Evolutionary conservation across 2,888 invertebrate species (phyloP).

Genomic region (Cremastinae sp.): DNA sequence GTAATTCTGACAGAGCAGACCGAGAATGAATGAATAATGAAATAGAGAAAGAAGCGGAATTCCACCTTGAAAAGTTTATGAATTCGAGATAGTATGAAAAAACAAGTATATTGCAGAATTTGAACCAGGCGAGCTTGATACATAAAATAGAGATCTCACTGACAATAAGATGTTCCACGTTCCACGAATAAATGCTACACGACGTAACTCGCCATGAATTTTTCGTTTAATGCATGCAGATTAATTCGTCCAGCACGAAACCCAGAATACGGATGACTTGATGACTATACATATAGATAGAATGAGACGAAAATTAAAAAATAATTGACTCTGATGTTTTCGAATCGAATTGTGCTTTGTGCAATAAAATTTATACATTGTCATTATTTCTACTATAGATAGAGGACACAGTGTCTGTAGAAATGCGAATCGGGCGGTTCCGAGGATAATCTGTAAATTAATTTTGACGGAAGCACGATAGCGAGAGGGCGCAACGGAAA

Average conservation of each 20-base stretch:
- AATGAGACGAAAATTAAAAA: no score
- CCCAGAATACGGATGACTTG: no score
- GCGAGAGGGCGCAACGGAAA: neutral
- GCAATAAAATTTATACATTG: no score
- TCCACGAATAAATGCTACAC: constrained; percentile 26
- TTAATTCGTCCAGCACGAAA: neutral
- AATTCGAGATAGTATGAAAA: no score
- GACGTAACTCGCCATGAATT: constrained; percentile 18
- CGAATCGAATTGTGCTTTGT: no score
- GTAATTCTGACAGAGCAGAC: neutral
- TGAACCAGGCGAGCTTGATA: no score
- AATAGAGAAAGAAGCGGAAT: neutral
- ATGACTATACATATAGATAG: no score
- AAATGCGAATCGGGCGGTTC: no score
- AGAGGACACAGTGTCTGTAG: neutral
- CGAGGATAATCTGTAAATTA: neutral
- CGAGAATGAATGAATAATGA: neutral
- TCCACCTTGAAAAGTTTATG: neutral
- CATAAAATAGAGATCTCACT: no score
- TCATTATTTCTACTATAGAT: neutral
- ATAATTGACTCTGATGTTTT: no score
- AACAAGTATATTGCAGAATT: no score
- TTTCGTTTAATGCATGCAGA: neutral
- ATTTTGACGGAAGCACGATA: neutral
- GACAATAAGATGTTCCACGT: neutral